Percentiles rank a stretch among this genome's conserved stretches.
These are phyloP conservation scores for Dyspetes luteomarginatus DNA, from an alignment of 2,888 invertebrate species.

Conservation along the genomic window DNA sequence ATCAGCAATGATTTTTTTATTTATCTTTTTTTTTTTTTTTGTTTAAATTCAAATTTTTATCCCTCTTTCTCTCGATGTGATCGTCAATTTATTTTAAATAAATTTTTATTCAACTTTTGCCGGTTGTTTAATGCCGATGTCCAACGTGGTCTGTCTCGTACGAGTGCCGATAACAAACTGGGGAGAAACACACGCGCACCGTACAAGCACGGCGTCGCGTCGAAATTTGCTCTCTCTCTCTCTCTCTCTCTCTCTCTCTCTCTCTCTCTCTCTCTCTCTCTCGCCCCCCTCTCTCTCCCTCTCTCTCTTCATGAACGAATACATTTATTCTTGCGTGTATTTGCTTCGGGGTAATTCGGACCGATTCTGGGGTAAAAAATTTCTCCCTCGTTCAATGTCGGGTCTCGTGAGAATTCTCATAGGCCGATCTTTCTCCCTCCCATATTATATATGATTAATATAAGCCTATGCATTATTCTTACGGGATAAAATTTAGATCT, in stretches of 20 bases:
- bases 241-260: not conserved
- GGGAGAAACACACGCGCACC: conserved; percentile 46
- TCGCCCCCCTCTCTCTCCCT: not conserved
- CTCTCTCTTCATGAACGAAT: not conserved
- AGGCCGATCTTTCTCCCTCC: not conserved
- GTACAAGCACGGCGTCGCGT: conserved; percentile 53
- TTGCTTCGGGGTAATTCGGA: conserved; percentile 48
- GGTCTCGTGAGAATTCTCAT: conserved; percentile 10
- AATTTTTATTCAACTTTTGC: conserved; percentile 11
- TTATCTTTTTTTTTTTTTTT: not conserved
- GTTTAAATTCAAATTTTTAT: not conserved
- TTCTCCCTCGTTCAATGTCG: conserved; percentile 37
- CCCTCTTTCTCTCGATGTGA: not conserved
- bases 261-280: not conserved
- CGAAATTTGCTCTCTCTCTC: conserved; percentile 20
- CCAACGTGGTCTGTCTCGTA: conserved; percentile 69
- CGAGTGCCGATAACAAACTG: conserved; percentile 79
- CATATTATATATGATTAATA: too few species aligned
- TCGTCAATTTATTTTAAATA: not conserved
- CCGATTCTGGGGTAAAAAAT: conserved; percentile 44
- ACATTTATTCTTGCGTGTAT: not conserved
- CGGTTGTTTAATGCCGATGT: conserved; percentile 45
- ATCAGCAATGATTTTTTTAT: conserved; percentile 1
- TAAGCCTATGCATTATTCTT: too few species aligned
- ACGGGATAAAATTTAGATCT: too few species aligned